These are phyloP conservation scores for Pseudomugil tenellus DNA, from an alignment of 2,797 vertebrate species.

Conservation along the genomic window DNA sequence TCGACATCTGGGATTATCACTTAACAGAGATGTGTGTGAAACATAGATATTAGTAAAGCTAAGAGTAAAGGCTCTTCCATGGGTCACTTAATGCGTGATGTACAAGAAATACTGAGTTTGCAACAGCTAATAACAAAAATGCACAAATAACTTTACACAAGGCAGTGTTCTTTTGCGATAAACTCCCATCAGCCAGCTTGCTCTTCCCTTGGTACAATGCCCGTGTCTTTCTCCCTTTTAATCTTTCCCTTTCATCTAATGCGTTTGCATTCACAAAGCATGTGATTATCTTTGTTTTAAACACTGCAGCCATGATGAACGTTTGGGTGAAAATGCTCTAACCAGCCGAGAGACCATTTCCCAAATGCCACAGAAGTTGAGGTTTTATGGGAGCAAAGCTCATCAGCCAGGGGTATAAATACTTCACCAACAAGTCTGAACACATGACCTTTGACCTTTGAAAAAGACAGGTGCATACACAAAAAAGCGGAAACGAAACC, in stretches of 20 bases:
- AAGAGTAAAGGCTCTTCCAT: conserved; percentile 15
- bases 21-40: conserved; percentile 16
- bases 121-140: conserved; percentile 25
- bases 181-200: conserved; percentile 8
- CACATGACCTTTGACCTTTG: conserved; percentile 50
- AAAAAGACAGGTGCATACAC: conserved; percentile 60
- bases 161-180: conserved; percentile 18
- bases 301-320: conserved; percentile 58
- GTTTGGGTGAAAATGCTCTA: conserved; percentile 43
- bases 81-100: conserved; percentile 10
- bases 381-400: conserved; percentile 51
- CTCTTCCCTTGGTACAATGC: conserved; percentile 37
- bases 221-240: conserved; percentile 67
- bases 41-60: conserved; percentile 7
- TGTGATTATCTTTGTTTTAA: conserved; percentile 61
- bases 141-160: conserved; percentile 2
- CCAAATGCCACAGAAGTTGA: conserved; percentile 53
- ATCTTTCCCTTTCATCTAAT: conserved; percentile 69
- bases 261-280: conserved; percentile 37
- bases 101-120: conserved; percentile 20
- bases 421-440: conserved; percentile 59
- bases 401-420: conserved; percentile 61
- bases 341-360: conserved; percentile 20
- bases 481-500: conserved; percentile 51
- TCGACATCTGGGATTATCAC: not conserved